phyloP scores from a whole-genome alignment of 1,140 invertebrate species.

The Metopolophium dirhodum region DNA sequence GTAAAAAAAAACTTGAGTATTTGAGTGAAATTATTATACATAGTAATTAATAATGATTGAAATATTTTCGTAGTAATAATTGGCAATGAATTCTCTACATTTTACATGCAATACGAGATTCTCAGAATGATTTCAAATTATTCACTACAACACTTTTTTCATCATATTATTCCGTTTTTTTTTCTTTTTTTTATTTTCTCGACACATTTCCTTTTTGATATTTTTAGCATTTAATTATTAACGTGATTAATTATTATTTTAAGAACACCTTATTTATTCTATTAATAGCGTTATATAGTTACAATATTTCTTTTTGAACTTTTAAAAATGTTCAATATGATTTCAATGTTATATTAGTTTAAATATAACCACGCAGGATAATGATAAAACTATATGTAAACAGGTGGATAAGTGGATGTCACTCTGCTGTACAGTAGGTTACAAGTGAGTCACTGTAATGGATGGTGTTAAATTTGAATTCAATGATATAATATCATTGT shows the following conservation, averaged over 20 bases:
- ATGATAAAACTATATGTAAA: background rate
- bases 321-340: background rate
- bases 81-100: too few relatives aligned
- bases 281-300: background rate
- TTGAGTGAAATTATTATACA: too few relatives aligned
- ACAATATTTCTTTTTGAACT: background rate
- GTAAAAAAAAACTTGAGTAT: too few relatives aligned
- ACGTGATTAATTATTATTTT: background rate
- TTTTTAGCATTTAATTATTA: background rate
- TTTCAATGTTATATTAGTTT: background rate
- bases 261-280: background rate
- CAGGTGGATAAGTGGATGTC: too few relatives aligned
- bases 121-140: background rate
- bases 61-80: background rate
- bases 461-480: too few relatives aligned
- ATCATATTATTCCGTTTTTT: background rate
- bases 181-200: too few relatives aligned
- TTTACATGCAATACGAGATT: too few relatives aligned
- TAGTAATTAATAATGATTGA: background rate
- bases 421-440: too few relatives aligned
- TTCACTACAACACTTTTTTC: background rate
- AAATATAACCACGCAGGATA: too few relatives aligned
- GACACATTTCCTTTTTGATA: background rate
- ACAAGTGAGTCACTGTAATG: too few relatives aligned
- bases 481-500: too few relatives aligned